Evolutionary conservation across 2,113 vertebrate species (phyloP), one percentile per base, ranked within the genome.

Genomic region (Montifringilla adamsi): DNA sequence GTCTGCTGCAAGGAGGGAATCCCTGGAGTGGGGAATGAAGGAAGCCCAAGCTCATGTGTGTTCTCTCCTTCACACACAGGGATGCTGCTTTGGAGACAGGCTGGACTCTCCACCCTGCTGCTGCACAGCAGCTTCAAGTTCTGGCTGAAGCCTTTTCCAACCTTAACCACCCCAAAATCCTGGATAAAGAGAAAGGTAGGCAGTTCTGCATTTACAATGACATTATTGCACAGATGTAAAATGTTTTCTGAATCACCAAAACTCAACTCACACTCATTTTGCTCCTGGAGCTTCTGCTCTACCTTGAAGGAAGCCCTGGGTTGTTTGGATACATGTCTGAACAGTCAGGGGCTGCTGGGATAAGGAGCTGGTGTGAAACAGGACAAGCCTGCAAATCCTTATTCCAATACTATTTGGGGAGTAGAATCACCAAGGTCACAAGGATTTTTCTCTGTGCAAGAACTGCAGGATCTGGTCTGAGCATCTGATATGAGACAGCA

Each of bases 1-100:
- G 16, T 26, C 63, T 62, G 17, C 59, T 74, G 52, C 52, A 60
- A 1, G 0, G 4, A 80, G 77, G 62, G 91, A 77, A 72, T 75
- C n/a, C 16, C 75, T 2, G 9, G 21, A 15, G 74, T 0, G 0
- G 11, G 43, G 30, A 5, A 8, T 0, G 6, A 49, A 47, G 67
- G 41, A 24, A 56, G 9, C 58, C 41, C 1, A 4, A 55, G 76
- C 24, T 67, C 79, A 11, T 11, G 5, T 3, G 1, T 12, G 41
- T 35, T 62, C 47, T 47, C 30, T 31, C 62, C 18, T 18, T 13
- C 41, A 9, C 15, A 13, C 14, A 7, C 24, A 15, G 11, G 11
- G 39, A 35, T 41, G 60, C 13, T 78, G 44, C 5, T 70, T 22
- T 59, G 74, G 64, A 67, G 77, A 14, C 77, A 37, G 63, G 79